phyloP scores from a whole-genome alignment of 2,888 invertebrate genomes.

The Acanthopleura granulata region DNA sequence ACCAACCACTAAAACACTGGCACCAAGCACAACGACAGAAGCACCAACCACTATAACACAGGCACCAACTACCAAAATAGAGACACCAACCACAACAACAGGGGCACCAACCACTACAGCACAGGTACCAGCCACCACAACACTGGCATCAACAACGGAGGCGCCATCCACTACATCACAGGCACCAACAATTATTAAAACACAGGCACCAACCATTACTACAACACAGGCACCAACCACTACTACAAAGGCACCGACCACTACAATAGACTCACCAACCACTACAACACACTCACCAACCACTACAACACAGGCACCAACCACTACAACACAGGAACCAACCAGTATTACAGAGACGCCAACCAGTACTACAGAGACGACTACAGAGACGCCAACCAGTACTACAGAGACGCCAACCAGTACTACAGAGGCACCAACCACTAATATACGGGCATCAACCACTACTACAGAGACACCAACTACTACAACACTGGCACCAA shows the following conservation, averaged over 20 bases:
- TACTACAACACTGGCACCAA: not conserved
- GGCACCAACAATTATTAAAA: not conserved
- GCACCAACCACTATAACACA: not conserved
- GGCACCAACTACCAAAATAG: too few relatives aligned
- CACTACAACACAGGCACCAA: too few relatives aligned
- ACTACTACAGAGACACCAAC: not conserved
- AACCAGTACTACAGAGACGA: not conserved
- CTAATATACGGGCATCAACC: not conserved
- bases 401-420: not conserved
- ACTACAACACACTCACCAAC: too few relatives aligned
- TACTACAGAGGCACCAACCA: not conserved
- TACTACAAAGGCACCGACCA: too few relatives aligned
- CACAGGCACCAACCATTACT: too few relatives aligned
- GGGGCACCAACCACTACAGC: not conserved
- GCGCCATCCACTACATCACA: too few relatives aligned
- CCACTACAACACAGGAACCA: not conserved
- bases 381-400: not conserved
- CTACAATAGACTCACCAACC: too few relatives aligned
- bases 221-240: too few relatives aligned
- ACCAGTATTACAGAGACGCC: not conserved
- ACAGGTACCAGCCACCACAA: not conserved
- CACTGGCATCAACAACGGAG: not conserved
- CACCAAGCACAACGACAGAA: not conserved
- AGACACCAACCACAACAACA: not conserved
- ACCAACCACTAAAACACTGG: not conserved